Base-by-base conservation (phyloP, 1,140 invertebrate genomes). In the Lordiphosa clarofinis region DNA sequence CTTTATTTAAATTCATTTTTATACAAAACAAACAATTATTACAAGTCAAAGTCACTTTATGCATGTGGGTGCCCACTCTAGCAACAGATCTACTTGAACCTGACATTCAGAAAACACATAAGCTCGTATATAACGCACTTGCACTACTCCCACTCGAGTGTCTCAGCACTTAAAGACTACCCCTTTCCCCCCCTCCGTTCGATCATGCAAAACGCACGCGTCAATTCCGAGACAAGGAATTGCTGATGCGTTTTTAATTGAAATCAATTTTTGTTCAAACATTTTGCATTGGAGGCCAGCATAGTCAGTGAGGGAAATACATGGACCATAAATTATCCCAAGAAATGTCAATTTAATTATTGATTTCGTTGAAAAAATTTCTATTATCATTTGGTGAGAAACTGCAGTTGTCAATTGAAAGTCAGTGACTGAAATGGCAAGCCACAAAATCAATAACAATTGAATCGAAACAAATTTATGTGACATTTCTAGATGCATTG, bases 231-330 rank as follows among this genome's bases (percentile, higher is more conserved):
- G 24, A 31, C 28, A 31, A 31, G 28, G 28, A 31, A 31, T 31
- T 13, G 64, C 53, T 82, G 76, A 82, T 82, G 78, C 78, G 68
- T 84, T 82, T 84, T 84, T 69, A 82, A 82, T 82, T 82, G 54
- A 84, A 62, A 56, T 81, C 68, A 84, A 82, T 82, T 76, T 49
- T 48, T 47, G 52, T 35, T 50, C 33, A 13, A 48, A 46, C 39
- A 36, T 58, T 63, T 68, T 71, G 64, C 68, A 68, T 71, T 55
- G 56, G 9, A 9, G 43, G 47, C 44, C 58, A 48, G 21, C 28
- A 31, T 31, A 8, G 7, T 8, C 6, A 31, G 28, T 8, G 28
- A 31, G 40, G 58, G 38, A 43, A 38, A 7, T 8, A 52, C 47
- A 42, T 31, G 19, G 37, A 43, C 42, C 53, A 84, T 76, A 65